These are phyloP conservation scores for Vulpes vulpes DNA, from an alignment of 2,113 vertebrate species.

Conservation along the genomic window DNA sequence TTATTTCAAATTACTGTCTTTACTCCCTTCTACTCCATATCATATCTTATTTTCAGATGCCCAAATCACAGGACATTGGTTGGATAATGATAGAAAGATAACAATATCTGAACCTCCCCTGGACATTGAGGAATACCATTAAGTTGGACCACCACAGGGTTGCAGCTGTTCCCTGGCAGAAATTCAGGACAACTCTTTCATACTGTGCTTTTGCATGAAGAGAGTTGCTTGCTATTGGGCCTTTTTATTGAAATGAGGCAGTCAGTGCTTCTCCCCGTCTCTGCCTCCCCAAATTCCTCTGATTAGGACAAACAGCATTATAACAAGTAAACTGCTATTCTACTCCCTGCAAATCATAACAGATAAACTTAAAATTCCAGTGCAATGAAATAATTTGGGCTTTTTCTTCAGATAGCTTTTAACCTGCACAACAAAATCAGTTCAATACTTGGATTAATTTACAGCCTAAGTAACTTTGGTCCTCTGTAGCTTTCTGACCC, in stretches of 20 bases:
- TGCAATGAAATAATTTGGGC: neutral
- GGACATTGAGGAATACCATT: neutral
- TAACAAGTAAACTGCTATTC: neutral
- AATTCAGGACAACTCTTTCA: neutral
- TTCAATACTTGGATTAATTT: neutral
- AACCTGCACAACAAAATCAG: neutral
- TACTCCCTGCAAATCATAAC: neutral
- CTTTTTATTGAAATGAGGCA: neutral
- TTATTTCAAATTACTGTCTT: neutral
- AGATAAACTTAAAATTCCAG: slow-evolving; percentile 21
- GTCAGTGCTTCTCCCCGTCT: neutral
- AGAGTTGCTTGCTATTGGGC: neutral
- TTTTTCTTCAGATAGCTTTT: slow-evolving; percentile 26
- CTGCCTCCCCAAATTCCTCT: neutral
- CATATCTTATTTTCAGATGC: neutral
- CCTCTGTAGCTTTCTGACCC: slow-evolving; percentile 51
- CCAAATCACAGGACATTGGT: neutral
- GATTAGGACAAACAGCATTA: neutral
- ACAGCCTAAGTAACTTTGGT: slow-evolving; percentile 5
- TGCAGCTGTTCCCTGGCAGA: neutral
- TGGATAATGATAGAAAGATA: neutral
- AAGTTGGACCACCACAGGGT: neutral
- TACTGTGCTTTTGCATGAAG: neutral
- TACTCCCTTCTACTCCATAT: neutral
- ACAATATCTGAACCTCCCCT: neutral